These are phyloP conservation scores for Pararge aegeria DNA, from an alignment of 1,140 invertebrate species.

Conservation along the genomic window DNA sequence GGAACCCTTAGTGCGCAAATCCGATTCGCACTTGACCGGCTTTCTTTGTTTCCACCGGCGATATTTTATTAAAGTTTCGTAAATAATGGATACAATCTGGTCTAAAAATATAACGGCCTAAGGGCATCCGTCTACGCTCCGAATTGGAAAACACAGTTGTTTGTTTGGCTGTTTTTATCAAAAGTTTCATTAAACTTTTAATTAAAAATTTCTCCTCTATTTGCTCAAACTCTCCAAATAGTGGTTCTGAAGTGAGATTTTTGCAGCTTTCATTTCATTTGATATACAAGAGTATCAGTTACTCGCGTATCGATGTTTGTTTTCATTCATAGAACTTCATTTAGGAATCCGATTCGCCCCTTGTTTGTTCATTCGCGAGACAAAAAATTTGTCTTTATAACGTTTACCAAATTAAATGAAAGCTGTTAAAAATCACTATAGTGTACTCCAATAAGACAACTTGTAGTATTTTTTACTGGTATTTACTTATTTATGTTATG, in stretches of 20 bases:
- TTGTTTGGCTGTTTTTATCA: slow-evolving; percentile 2
- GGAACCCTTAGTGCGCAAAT: no score
- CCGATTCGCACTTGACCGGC: no score
- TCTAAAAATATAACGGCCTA: slow-evolving; percentile 7
- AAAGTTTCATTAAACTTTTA: slow-evolving; percentile 7
- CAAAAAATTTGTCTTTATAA: no score
- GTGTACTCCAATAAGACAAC: no score
- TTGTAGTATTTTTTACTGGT: no score
- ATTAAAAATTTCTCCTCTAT: slow-evolving; percentile 8
- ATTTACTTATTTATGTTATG: no score
- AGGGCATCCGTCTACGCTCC: background rate
- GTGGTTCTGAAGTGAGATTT: background rate
- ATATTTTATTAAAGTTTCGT: background rate
- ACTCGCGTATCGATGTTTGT: background rate
- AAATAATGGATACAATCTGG: slow-evolving; percentile 7
- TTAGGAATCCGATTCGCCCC: no score
- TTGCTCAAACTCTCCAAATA: background rate
- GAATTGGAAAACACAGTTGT: slow-evolving; percentile 3
- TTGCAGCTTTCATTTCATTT: background rate
- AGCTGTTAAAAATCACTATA: no score
- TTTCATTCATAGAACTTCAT: background rate
- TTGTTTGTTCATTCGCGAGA: no score
- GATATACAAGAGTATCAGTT: background rate
- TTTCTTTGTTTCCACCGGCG: background rate
- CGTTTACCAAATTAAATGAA: no score